These are phyloP conservation scores for Drosophila nikananu DNA, from an alignment of 1,140 invertebrate species.

Conservation along the genomic window DNA sequence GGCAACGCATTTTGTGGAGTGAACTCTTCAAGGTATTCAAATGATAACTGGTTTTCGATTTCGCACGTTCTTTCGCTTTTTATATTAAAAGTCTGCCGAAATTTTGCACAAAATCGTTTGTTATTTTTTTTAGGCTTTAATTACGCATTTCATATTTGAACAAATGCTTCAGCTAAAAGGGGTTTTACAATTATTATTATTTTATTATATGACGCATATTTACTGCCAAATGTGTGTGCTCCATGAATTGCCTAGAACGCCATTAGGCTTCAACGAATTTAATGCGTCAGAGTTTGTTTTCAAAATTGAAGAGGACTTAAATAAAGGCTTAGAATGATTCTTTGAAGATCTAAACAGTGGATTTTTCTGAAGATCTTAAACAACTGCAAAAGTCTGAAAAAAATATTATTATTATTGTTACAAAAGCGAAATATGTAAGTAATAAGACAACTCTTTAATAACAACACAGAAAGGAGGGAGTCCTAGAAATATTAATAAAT, in stretches of 20 bases:
- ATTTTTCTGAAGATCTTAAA: background rate
- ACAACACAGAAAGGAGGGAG: no score
- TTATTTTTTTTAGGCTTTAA: constrained; percentile 6
- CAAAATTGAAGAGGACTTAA: background rate
- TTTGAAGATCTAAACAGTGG: background rate
- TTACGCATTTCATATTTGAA: constrained; percentile 31
- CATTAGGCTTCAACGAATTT: background rate
- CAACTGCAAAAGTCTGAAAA: background rate
- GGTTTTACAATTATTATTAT: constrained; percentile 7
- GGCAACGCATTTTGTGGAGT: constrained; percentile 25
- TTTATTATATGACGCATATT: constrained; percentile 27
- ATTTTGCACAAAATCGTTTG: constrained; percentile 1
- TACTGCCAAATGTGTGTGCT: background rate
- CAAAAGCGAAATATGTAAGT: no score
- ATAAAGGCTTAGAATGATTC: background rate
- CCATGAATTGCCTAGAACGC: background rate
- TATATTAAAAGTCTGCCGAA: constrained; percentile 19
- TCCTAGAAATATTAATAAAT: no score
- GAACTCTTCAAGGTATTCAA: background rate
- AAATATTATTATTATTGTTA: background rate
- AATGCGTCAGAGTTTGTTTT: constrained; percentile 12
- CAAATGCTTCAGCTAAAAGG: constrained; percentile 17
- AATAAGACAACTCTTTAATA: background rate
- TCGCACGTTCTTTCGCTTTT: constrained; percentile 6
- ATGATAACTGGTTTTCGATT: constrained; percentile 11